Conservation (phyloP, 1,140 invertebrate species). For the Heliconius hermathena region DNA sequence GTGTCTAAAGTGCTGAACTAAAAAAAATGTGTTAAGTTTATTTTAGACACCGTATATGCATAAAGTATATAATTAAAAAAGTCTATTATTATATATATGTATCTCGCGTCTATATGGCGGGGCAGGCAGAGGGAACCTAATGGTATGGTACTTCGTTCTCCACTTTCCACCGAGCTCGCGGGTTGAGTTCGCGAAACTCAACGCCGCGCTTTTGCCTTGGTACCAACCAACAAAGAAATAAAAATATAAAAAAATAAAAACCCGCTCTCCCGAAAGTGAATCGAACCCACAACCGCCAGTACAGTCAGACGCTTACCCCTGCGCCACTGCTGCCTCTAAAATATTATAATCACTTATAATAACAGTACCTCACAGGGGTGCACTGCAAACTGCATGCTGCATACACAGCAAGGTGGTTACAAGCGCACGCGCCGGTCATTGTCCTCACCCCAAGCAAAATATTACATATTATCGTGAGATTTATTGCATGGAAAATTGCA, state of each 20-base stretch:
- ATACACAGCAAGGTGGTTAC: constrained; percentile 61
- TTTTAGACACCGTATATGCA: too few species aligned
- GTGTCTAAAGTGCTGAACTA: too few species aligned
- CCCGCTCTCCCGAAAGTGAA: background rate
- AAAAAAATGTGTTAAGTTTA: too few species aligned
- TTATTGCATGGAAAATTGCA: constrained; percentile 77
- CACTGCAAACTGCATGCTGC: background rate
- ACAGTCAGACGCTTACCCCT: background rate
- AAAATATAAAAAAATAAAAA: background rate
- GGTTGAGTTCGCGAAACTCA: too few species aligned
- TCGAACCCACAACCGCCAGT: background rate
- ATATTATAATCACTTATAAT: constrained; percentile 35
- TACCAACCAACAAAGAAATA: background rate
- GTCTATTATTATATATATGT: too few species aligned
- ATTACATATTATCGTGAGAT: constrained; percentile 72
- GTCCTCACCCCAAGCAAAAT: constrained; percentile 57
- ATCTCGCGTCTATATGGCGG: too few species aligned
- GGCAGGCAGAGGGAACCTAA: too few species aligned
- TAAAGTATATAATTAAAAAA: too few species aligned
- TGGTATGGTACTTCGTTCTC: too few species aligned
- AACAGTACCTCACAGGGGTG: constrained; percentile 39
- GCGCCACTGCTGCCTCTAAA: background rate
- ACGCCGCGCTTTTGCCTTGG: background rate
- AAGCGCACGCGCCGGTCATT: constrained; percentile 44
- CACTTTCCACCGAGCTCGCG: too few species aligned